Evolutionary conservation across 1,140 invertebrate species (phyloP), one percentile per base, ranked within the genome.

Genomic region (Pseudomyrmex dendroicus): DNA sequence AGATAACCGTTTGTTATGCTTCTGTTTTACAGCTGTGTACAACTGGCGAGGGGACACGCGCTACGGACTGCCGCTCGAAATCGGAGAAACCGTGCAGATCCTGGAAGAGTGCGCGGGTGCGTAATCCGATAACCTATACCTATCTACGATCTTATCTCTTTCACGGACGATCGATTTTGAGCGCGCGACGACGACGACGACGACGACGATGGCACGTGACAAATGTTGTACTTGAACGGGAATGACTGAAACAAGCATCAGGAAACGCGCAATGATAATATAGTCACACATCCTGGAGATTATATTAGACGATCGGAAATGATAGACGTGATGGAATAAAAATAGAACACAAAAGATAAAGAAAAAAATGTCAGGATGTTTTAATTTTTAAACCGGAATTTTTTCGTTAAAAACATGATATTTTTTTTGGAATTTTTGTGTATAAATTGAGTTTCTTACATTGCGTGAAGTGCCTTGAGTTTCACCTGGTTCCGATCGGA

Each of bases 21-120:
- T 25, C 73, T 20, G 93, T 92, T 90, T 96, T 96, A 50, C 95
- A 98, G 98, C 97, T 90, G 96, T 98, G 73, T 98, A 98, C 95
- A 98, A 98, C 92, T 98, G 97, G 97, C 96, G 96, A 92, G 97
- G 97, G 78, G 97, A 98, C 93, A 96, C 96, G 22, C 96, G 96
- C 68, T 97, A 96, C 89, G 97, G 97, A 25, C 93, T 99, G 70
- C 96, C 97, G 12, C 93, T 99, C 82, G 97, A 98, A 93, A 98
- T 98, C 88, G 98, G 98, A 84, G 98, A 99, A 91, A 98, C 97
- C 12, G 96, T 98, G 4, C 97, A 98, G 91, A 98, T 99, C 88
- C 94, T 98, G 84, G 98, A 98, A 94, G 97, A 98, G 95, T 98
- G 97, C 94, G 95, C 95, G 93, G 96, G 97, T 96, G 94, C 94